Evolutionary conservation across 1,140 invertebrate species (phyloP).

Genomic region (Apis florea): DNA sequence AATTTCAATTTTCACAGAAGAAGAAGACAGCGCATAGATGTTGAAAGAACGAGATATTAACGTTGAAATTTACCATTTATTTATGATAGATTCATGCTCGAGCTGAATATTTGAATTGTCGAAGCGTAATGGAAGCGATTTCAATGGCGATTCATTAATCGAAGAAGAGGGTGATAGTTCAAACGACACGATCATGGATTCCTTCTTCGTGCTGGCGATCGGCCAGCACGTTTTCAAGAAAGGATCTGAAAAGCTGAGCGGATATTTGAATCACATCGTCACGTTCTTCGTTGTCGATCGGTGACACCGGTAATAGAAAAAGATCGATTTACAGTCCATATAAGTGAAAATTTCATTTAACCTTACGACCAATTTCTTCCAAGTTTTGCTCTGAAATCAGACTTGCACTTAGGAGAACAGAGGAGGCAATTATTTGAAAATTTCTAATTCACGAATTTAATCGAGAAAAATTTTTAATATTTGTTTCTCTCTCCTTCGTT

Average conservation of each 20-base stretch:
- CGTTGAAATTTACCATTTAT: neutral
- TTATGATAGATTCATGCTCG: neutral
- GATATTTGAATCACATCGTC: conserved; percentile 15
- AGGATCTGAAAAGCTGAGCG: neutral
- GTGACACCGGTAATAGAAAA: conserved; percentile 22
- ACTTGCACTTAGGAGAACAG: no score
- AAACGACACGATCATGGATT: neutral
- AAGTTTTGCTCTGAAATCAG: neutral
- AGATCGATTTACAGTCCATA: conserved; percentile 3
- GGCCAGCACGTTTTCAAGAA: conserved; percentile 9
- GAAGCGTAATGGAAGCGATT: neutral
- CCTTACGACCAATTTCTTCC: neutral
- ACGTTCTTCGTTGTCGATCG: conserved; percentile 4
- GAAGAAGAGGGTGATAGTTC: neutral
- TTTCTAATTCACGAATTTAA: no score
- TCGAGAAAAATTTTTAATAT: no score
- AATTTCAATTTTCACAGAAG: no score
- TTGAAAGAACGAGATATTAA: neutral
- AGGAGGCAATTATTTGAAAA: neutral
- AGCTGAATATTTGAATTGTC: neutral
- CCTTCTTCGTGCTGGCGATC: neutral
- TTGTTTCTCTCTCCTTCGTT: no score
- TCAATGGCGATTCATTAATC: conserved; percentile 5
- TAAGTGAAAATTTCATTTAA: neutral
- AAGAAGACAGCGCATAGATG: neutral